Evolutionary conservation across 2,113 vertebrate genomes (phyloP).

Genomic region (Raphicerus campestris): DNA sequence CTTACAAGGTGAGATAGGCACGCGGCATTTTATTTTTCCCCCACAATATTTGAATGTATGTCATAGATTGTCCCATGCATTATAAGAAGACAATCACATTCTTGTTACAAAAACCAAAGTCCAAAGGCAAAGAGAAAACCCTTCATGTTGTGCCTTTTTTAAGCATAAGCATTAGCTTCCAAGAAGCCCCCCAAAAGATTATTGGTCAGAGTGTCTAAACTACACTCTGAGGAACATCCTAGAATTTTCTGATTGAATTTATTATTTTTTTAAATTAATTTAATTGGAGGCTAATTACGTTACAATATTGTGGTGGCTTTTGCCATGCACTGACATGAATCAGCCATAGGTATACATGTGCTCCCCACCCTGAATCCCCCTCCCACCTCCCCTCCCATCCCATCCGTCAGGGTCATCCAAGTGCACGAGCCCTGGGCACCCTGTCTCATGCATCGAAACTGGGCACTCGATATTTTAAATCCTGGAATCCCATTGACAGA

Average conservation of each 20-base stretch:
- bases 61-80: neutral
- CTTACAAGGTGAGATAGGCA: neutral
- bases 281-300: neutral
- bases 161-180: neutral
- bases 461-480: neutral
- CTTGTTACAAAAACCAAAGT: neutral
- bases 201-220: neutral
- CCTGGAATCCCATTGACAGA: accelerated
- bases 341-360: neutral
- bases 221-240: neutral
- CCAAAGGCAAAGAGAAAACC: neutral
- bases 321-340: neutral
- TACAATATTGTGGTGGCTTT: neutral
- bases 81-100: neutral
- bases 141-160: neutral
- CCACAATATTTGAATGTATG: neutral
- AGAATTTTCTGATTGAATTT: neutral
- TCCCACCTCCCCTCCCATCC: neutral
- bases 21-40: neutral
- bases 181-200: neutral
- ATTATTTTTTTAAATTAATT: neutral
- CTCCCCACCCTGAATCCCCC: neutral
- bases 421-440: neutral
- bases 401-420: neutral
- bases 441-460: neutral